Evolutionary conservation across 2,797 vertebrate species (phyloP).

Genomic region (Siniperca undulata): DNA sequence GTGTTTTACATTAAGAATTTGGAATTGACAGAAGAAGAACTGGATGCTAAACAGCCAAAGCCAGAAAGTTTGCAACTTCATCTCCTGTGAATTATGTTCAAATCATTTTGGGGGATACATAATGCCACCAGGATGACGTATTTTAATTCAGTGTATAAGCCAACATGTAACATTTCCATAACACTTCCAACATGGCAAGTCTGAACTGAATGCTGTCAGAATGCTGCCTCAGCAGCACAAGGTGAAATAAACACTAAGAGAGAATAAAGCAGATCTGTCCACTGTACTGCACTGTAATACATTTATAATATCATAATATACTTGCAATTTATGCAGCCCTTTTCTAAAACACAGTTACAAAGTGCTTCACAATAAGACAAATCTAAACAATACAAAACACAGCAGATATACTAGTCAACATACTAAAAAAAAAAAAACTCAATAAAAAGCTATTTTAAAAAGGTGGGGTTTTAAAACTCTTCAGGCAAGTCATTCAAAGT

Average conservation of each 20-base stretch:
- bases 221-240: too few relatives aligned
- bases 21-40: slow-evolving; percentile 2
- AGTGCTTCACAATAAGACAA: too few relatives aligned
- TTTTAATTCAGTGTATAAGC: not conserved
- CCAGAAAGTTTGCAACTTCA: slow-evolving; percentile 4
- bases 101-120: not conserved
- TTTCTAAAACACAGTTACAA: too few relatives aligned
- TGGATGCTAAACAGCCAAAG: not conserved
- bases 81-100: not conserved
- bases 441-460: too few relatives aligned
- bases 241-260: too few relatives aligned
- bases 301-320: too few relatives aligned
- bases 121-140: not conserved
- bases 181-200: not conserved
- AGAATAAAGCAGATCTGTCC: not conserved
- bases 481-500: too few relatives aligned
- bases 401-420: too few relatives aligned
- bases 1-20: not conserved
- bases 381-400: too few relatives aligned
- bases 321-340: too few relatives aligned
- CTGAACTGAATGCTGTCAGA: too few relatives aligned
- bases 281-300: not conserved
- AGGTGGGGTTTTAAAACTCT: not conserved
- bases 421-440: too few relatives aligned
- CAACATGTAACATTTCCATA: not conserved